Percentiles rank a stretch among this genome's conserved stretches.
These are phyloP conservation scores for Heterotilapia buettikoferi DNA, from an alignment of 2,113 vertebrate genomes.

Conservation along the genomic window DNA sequence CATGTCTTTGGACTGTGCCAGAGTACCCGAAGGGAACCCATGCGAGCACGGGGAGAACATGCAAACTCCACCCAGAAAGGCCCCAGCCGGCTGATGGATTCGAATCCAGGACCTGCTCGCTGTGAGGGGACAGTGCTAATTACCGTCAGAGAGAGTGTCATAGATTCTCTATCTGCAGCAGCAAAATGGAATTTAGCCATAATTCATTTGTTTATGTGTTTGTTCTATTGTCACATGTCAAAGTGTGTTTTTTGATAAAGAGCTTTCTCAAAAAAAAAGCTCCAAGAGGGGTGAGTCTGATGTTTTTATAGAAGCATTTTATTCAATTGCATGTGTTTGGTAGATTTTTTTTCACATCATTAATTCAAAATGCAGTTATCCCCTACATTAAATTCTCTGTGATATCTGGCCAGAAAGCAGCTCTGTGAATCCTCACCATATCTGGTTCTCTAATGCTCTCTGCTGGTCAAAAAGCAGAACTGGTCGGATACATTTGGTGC, in stretches of 20 bases:
- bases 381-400: neutral
- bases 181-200: neutral
- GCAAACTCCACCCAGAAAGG: neutral
- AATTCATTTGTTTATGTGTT: neutral
- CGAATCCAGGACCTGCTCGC: neutral
- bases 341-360: neutral
- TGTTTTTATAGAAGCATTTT: neutral
- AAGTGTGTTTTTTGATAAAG: neutral
- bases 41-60: neutral
- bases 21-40: neutral
- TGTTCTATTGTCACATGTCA: neutral
- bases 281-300: neutral
- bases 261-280: neutral
- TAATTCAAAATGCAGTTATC: conserved; percentile 2
- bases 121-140: neutral
- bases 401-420: neutral
- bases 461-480: conserved; percentile 46
- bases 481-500: neutral
- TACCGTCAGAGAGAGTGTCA: neutral
- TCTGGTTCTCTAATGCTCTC: conserved; percentile 47
- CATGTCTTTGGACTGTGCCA: neutral
- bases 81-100: neutral
- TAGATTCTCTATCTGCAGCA: neutral
- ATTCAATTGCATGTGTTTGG: neutral
- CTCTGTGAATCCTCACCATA: neutral